Base-by-base conservation (phyloP, 2,797 vertebrate genomes). In the Rhinichthys osculus region DNA sequence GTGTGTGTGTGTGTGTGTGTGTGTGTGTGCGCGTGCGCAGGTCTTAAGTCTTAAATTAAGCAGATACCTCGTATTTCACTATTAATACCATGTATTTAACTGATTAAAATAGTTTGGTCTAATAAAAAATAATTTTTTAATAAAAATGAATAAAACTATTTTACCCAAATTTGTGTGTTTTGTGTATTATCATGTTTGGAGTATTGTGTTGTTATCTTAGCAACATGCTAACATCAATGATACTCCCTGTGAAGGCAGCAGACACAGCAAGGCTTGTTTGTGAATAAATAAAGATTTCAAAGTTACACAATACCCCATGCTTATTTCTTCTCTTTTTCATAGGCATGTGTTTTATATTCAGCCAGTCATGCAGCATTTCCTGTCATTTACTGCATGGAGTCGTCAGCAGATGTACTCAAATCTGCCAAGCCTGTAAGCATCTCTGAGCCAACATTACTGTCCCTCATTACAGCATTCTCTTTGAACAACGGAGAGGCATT, bases 311-410 rank as follows among this genome's bases (percentile, higher is more conserved):
- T 5, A 50, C 47, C 5, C 47, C 47, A 35, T 33, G 47, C 54
- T 70, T 27, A 7, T 42, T 33, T 62, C 7, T 47, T 64, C 6
- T 27, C 23, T 89, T n/a, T 83, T 38, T 90, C 21, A 38, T 87
- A 98, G 97, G 90, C 96, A 76, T 98, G 97, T 54, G 82, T 97
- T 89, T 91, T 96, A 86, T 77, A 96, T 16, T 73, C 93, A 27
- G 89, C 92, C 0, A 33, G 88, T 79, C 78, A 90, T 10, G 10
- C 93, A 1, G 88, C 86, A 1, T 93, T 97, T 90, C 89, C 91
- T 0, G 38, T 96, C 80, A 95, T 97, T 92, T 87, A 93, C 94
- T 98, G 97, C 92, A 95, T 97, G 95, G 96, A 97, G 91, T 95
- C 96, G 0, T 87, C 90, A 19, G 83, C 91, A 0, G 64, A 96